Percentiles rank a stretch among this genome's conserved stretches.
Evolutionary conservation across 2,797 vertebrate genomes (phyloP).

Genomic region (Oryzias dopingdopingensis): DNA sequence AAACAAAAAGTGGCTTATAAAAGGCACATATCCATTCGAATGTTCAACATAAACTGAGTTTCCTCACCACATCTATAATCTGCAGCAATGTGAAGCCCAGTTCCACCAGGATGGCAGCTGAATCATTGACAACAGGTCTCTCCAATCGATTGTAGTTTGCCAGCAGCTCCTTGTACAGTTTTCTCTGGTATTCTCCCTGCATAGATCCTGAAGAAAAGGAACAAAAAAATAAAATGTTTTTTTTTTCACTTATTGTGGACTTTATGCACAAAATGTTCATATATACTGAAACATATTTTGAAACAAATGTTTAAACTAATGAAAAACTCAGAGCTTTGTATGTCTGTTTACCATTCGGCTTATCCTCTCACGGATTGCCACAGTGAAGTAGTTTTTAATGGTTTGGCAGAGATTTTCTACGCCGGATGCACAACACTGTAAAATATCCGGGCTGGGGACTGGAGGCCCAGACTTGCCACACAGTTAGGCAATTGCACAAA

Average conservation of each 20-base stretch:
- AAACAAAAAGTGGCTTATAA: no score
- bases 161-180: conserved; percentile 83
- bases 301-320: no score
- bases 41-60: not conserved
- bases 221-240: conserved; percentile 1
- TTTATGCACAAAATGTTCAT: not conserved
- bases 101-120: conserved; percentile 84
- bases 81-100: conserved; percentile 89
- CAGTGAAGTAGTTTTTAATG: not conserved
- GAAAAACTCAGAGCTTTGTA: no score
- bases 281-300: not conserved
- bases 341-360: not conserved
- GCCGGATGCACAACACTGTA: no score
- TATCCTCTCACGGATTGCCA: conserved; percentile 36
- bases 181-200: conserved; percentile 88
- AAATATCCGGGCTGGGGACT: no score
- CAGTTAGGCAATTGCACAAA: no score
- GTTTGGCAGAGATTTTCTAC: no score
- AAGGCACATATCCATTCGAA: not conserved
- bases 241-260: not conserved
- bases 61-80: conserved; percentile 90
- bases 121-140: conserved; percentile 87
- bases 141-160: conserved; percentile 90
- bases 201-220: conserved; percentile 73
- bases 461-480: no score